phyloP scores from a whole-genome alignment of 2,888 invertebrate species.

The Eilema depressum region DNA sequence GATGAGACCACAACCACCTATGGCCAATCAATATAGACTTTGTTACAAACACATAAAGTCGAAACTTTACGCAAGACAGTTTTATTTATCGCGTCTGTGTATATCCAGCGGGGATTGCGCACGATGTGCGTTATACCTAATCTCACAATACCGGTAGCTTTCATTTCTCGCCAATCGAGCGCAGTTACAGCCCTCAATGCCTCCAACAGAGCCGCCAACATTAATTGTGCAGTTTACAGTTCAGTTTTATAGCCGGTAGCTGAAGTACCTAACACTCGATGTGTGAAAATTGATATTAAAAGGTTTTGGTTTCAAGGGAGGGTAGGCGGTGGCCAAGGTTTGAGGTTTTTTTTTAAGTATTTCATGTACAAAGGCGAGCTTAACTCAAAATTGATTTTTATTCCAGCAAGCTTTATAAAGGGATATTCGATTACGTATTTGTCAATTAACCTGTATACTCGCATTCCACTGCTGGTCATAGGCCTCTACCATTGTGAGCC shows the following conservation, averaged over 20 bases:
- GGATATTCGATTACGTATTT: no score
- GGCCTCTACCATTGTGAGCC: no score
- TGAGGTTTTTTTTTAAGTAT: no score
- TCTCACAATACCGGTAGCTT: conserved; percentile 54
- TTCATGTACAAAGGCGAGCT: no score
- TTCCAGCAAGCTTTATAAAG: no score
- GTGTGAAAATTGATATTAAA: conserved; percentile 30
- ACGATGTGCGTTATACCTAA: conserved; percentile 33
- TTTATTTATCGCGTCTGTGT: background rate
- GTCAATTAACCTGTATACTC: no score
- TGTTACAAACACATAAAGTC: background rate
- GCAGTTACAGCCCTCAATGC: conserved; percentile 30
- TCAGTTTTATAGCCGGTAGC: conserved; percentile 26
- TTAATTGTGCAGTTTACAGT: conserved; percentile 33
- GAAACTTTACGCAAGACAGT: background rate
- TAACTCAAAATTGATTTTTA: no score
- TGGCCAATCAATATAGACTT: background rate
- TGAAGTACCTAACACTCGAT: conserved; percentile 7
- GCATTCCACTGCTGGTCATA: no score
- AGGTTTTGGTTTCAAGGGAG: conserved; percentile 1
- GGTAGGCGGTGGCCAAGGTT: background rate
- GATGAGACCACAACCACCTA: background rate
- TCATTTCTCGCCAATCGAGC: conserved; percentile 52
- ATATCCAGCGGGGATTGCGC: conserved; percentile 25
- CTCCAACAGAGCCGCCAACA: conserved; percentile 22